A percentile compares a stretch with the other conserved stretches of the same genome.
Conservation (phyloP, 2,888 invertebrate genomes). For the Euplexia lucipara region DNA sequence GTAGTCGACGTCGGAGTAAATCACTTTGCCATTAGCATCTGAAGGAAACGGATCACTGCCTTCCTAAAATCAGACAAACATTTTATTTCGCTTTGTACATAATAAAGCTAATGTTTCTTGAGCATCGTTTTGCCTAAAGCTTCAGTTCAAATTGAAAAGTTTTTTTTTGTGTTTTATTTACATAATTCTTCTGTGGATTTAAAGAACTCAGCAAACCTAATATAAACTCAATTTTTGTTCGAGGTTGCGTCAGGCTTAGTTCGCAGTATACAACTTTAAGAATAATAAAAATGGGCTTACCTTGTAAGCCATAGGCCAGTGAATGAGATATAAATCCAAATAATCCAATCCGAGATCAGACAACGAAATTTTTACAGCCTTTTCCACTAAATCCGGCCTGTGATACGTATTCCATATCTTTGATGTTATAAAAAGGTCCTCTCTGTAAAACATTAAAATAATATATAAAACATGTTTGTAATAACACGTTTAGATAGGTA, state of each 20-base stretch:
- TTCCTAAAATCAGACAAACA: constrained; percentile 83
- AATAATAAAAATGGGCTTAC: constrained; percentile 79
- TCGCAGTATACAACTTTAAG: constrained; percentile 49
- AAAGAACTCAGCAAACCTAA: constrained; percentile 43
- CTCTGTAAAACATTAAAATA: constrained; percentile 67
- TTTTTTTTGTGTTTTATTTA: constrained; percentile 44
- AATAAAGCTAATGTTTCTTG: constrained; percentile 51
- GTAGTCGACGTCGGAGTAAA: constrained; percentile 92
- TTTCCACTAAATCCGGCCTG: constrained; percentile 92
- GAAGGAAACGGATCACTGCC: constrained; percentile 91
- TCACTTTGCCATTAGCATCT: constrained; percentile 87
- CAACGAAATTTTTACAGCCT: constrained; percentile 92
- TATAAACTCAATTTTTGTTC: constrained; percentile 49
- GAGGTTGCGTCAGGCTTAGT: constrained; percentile 39
- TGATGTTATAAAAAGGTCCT: constrained; percentile 92
- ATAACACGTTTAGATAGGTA: constrained; percentile 19
- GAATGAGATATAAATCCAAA: constrained; percentile 96
- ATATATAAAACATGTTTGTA: constrained; percentile 24
- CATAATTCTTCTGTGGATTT: constrained; percentile 50
- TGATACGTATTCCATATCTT: constrained; percentile 93
- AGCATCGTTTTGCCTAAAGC: constrained; percentile 43
- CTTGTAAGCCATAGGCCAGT: constrained; percentile 96
- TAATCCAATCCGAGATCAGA: constrained; percentile 93
- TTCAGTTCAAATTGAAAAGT: constrained; percentile 51
- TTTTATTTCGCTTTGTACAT: constrained; percentile 52